Conservation (phyloP, 2,888 invertebrate species). For the Pseudococcus viburni region DNA sequence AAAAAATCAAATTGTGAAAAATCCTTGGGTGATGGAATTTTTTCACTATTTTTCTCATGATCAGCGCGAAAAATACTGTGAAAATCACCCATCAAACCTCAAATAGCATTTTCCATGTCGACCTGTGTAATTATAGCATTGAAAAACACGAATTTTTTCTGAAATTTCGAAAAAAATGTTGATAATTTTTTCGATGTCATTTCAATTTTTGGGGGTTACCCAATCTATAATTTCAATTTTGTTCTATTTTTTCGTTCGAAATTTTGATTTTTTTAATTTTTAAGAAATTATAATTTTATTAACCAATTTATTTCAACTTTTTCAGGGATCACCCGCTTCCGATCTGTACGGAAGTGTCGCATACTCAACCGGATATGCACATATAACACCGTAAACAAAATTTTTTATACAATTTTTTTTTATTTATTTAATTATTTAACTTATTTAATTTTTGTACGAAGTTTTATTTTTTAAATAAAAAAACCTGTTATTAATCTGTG, state of each 20-base stretch:
- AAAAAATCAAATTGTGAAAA: too few species aligned
- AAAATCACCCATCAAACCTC: too few species aligned
- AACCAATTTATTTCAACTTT: conserved; percentile 41
- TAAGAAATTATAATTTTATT: not conserved
- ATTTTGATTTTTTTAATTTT: not conserved
- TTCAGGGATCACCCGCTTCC: conserved; percentile 71
- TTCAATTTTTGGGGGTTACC: too few species aligned
- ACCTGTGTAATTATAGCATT: too few species aligned
- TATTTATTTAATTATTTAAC: conserved; percentile 57
- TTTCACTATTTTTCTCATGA: too few species aligned
- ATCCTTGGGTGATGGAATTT: too few species aligned
- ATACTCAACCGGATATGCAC: conserved; percentile 75
- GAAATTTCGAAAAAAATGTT: too few species aligned
- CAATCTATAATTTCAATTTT: too few species aligned
- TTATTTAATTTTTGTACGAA: conserved; percentile 62
- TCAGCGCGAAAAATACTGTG: too few species aligned
- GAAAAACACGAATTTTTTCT: too few species aligned
- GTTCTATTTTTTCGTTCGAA: not conserved
- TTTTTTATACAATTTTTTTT: conserved; percentile 43
- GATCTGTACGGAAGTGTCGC: conserved; percentile 73
- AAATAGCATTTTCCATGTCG: too few species aligned
- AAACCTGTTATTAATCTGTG: not conserved
- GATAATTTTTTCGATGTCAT: too few species aligned
- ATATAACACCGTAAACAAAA: conserved; percentile 69
- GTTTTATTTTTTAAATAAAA: conserved; percentile 55